Conservation (phyloP, 2,113 vertebrate species). For the Ahaetulla prasina region DNA sequence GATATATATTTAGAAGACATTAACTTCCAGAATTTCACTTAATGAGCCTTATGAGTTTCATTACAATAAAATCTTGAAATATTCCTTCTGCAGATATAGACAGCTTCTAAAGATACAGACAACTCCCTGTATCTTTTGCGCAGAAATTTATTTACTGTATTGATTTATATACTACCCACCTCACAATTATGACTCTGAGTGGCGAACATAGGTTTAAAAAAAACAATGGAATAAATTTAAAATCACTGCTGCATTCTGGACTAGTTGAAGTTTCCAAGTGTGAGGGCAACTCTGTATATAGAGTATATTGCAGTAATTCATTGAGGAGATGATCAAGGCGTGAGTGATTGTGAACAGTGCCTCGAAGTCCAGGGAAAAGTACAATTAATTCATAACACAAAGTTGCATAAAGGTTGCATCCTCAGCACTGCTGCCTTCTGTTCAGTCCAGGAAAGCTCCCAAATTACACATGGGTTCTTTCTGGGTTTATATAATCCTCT, state of each 20-base stretch:
- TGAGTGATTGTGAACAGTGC: not conserved
- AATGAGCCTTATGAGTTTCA: not conserved
- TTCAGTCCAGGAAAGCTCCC: not conserved
- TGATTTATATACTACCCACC: not conserved
- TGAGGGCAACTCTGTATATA: not conserved
- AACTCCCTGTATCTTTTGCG: not conserved
- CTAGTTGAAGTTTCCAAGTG: not conserved
- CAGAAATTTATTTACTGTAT: not conserved
- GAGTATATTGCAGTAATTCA: not conserved
- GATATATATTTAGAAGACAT: not conserved
- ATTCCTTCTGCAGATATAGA: not conserved
- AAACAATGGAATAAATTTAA: not conserved
- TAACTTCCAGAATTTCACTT: not conserved
- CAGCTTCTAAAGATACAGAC: not conserved
- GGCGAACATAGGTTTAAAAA: not conserved
- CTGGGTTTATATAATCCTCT: not conserved
- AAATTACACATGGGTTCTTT: not conserved
- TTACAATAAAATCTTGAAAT: not conserved
- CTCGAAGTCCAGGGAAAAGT: not conserved
- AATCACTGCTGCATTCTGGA: not conserved
- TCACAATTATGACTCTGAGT: not conserved
- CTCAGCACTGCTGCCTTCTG: not conserved
- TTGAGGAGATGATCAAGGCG: not conserved
- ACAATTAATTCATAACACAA: not conserved
- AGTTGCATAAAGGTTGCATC: not conserved